A percentile compares a stretch with the other conserved stretches of the same genome.
These are phyloP conservation scores for Meta bourneti DNA, from an alignment of 2,888 invertebrate species.

Conservation along the genomic window DNA sequence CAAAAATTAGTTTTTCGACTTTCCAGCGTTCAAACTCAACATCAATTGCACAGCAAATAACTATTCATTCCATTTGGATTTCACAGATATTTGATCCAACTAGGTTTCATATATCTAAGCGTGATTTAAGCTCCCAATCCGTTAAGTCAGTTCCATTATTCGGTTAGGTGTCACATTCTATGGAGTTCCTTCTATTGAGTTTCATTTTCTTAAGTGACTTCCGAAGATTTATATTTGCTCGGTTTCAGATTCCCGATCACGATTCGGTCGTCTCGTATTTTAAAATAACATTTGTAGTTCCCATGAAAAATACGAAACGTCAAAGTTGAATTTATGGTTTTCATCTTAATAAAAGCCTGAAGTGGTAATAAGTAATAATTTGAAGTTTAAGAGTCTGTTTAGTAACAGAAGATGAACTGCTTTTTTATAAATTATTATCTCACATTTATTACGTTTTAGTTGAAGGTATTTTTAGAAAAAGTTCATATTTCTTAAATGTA, in stretches of 20 bases:
- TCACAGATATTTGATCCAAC: background rate
- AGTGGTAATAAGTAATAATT: constrained; percentile 36
- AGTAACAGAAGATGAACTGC: no score
- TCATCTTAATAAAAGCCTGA: constrained; percentile 39
- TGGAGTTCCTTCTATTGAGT: constrained; percentile 29
- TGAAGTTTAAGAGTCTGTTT: background rate
- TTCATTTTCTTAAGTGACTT: constrained; percentile 56
- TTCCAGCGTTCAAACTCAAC: no score
- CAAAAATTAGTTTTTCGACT: no score
- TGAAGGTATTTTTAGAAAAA: no score
- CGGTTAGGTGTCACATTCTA: constrained; percentile 41
- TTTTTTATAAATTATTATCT: no score
- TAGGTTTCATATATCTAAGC: background rate
- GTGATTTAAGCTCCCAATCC: constrained; percentile 24
- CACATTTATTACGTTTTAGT: no score
- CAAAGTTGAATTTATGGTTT: constrained; percentile 26
- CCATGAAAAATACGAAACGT: background rate
- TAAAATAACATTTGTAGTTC: constrained; percentile 52
- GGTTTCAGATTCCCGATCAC: constrained; percentile 39
- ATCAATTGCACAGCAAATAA: background rate
- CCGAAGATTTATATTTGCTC: constrained; percentile 15
- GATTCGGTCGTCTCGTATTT: constrained; percentile 21
- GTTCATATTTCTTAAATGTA: no score
- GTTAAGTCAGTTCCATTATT: constrained; percentile 39
- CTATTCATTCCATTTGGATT: background rate